These are phyloP conservation scores for Channa maculata DNA, from an alignment of 2,113 vertebrate genomes.

Conservation along the genomic window DNA sequence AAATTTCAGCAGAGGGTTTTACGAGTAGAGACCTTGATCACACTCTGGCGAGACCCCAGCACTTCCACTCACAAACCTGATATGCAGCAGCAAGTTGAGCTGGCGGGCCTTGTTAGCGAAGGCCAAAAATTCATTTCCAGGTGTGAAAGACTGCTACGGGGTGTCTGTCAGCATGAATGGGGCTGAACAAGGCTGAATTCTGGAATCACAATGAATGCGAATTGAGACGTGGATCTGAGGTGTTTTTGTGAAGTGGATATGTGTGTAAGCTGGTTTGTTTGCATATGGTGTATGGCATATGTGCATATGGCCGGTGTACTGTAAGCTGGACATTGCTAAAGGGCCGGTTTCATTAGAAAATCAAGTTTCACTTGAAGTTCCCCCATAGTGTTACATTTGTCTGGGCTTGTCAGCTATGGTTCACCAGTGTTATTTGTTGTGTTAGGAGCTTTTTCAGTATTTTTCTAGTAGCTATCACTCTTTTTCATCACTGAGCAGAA, in stretches of 20 bases:
- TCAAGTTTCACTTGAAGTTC: conserved; percentile 2
- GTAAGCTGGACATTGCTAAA: conserved; percentile 2
- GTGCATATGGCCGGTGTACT: neutral
- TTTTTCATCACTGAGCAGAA: neutral
- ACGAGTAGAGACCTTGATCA: conserved; percentile 59
- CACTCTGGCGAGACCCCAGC: conserved; percentile 44
- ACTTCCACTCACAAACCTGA: conserved; percentile 21
- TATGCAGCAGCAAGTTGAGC: conserved; percentile 31
- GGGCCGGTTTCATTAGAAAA: neutral
- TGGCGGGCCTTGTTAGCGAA: conserved; percentile 56
- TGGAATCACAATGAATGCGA: conserved; percentile 58
- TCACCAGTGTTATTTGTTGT: neutral
- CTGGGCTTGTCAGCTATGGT: conserved; percentile 21
- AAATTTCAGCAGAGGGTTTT: conserved; percentile 63
- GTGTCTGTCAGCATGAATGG: conserved; percentile 58
- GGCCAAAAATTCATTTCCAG: conserved; percentile 57
- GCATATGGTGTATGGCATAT: neutral
- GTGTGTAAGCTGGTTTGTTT: conserved; percentile 33
- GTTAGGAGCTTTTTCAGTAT: conserved; percentile 9
- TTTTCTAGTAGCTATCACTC: neutral
- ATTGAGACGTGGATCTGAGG: conserved; percentile 47
- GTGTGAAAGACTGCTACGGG: conserved; percentile 65
- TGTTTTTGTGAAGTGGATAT: conserved; percentile 42
- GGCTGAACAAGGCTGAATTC: conserved; percentile 24
- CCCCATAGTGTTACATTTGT: conserved; percentile 1